Evolutionary conservation across 2,113 vertebrate species (phyloP).

Genomic region (Hippocampus mohnikei): DNA sequence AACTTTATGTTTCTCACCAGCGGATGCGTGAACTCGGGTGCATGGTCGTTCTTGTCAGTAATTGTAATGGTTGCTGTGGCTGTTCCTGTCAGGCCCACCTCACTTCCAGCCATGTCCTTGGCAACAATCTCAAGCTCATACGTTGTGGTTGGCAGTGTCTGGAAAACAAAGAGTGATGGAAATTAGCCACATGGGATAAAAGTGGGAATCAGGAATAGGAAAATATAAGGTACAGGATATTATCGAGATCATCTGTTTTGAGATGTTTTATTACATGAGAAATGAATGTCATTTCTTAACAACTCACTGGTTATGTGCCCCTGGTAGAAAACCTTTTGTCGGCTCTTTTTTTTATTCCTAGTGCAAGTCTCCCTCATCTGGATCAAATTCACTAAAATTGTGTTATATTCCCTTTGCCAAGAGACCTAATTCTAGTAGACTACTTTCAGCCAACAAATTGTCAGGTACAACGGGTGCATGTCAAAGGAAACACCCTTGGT

Average conservation of each 20-base stretch:
- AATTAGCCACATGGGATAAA: not conserved
- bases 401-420: no score
- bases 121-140: slow-evolving; percentile 94
- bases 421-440: no score
- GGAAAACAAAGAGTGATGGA: slow-evolving; percentile 18
- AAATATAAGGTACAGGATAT: not conserved
- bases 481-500: no score
- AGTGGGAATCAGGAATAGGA: not conserved
- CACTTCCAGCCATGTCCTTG: slow-evolving; percentile 92
- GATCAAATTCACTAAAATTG: no score
- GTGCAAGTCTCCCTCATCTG: no score
- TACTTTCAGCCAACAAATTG: no score
- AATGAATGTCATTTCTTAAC: not conserved
- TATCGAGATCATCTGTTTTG: not conserved
- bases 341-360: no score
- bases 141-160: slow-evolving; percentile 90
- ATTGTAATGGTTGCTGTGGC: slow-evolving; percentile 93
- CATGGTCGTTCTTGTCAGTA: slow-evolving; percentile 95
- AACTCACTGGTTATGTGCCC: not conserved
- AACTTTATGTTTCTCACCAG: slow-evolving; percentile 78
- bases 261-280: not conserved
- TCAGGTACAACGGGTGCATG: no score
- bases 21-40: slow-evolving; percentile 93
- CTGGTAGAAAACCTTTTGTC: not conserved
- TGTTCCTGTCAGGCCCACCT: slow-evolving; percentile 91